Evolutionary conservation across 2,113 vertebrate genomes (phyloP), one percentile per base, ranked within the genome.

Genomic region (Mustelus asterias): DNA sequence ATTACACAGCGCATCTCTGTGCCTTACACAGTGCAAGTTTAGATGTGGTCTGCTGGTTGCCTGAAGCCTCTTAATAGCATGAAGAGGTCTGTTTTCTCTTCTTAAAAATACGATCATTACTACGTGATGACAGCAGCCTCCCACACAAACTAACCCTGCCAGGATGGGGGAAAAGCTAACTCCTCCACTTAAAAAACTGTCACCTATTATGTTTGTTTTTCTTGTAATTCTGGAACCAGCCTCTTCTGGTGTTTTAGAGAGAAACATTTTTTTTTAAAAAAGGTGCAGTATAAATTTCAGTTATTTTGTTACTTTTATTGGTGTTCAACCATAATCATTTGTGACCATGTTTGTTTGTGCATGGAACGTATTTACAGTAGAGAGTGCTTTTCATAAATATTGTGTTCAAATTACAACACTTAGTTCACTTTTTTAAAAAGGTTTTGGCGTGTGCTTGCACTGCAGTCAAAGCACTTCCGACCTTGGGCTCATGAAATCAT

Each of bases 291-390:
- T n/a, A 60, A 0, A 63, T 29, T 13, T 58, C 48, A 37, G n/a
- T 93, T 67, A 93, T n/a, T n/a, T 92, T n/a, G 63, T n/a, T 44
- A 93, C 89, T 63, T 65, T 13, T 60, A 90, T 60, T 90, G 54
- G 26, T 29, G 14, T 90, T 44, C 26, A 65, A 93, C 16, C 60
- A 63, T 22, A 65, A 93, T 93, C 89, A 65, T 93, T n/a, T 41
- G 18, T 37, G 14, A 93, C 60, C n/a, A 22, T n/a, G 33, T 33
- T 63, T 92, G 33, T 37, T 16, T 37, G 16, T 10, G 37, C n/a
- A 3, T 29, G 60, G 16, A 93, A 65, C 89, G 20, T 92, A 92
- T 33, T 92, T 92, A 33, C 14, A 37, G 63, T 22, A 6, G 33
- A n/a, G 18, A 93, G 60, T 65, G 14, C 9, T 63, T 93, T 37